Evolutionary conservation across 2,888 invertebrate species (phyloP), one percentile per base, ranked within the genome.

Genomic region (Acronicta leporina): DNA sequence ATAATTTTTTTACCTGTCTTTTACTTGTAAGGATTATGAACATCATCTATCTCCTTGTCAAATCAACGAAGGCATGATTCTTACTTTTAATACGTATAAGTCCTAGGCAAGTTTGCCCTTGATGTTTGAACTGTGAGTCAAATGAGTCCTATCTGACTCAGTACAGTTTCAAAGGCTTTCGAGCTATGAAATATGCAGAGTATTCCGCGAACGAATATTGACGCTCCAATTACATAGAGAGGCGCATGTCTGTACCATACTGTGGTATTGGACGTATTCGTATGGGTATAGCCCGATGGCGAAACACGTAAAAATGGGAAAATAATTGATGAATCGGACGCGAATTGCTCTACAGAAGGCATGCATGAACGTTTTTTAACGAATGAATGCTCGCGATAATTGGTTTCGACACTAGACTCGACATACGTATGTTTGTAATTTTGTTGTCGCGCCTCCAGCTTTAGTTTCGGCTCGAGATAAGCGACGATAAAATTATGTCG

Each of bases 181-280:
- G 56, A 50, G 71, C 65, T 68, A 82, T 87, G 84, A 87, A 88
- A 89, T 88, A 90, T 89, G 85, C 84, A 88, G 85, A 86, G 77
- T 79, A 73, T 67, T 77, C 71, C 53, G 67, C 77, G 79, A 81
- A 81, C 85, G 85, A 85, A 87, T 86, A 88, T 89, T 85, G 86
- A 86, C 85, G 85, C 68, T 67, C 85, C 88, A 90, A 89, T 87
- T 88, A 86, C 84, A 87, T 72, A 79, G 78, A 83, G 81, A 82
- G 78, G 69, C 60, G 73, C 70, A 75, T 79, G 78, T 79, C 79
- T 73, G 66, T 52, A 65, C 63, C 57, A 69, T 65, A 55, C 65
- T 58, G 60, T 59, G 63, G 59, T 73, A 72, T 73, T 60, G 63
- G 62, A 68, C 68, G 63, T 73, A 57, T 74, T 67, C 73, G 62